Evolutionary conservation across 53 echinoderm and acorn worm species (phyloP).

Genomic region (Apostichopus leukothele): DNA sequence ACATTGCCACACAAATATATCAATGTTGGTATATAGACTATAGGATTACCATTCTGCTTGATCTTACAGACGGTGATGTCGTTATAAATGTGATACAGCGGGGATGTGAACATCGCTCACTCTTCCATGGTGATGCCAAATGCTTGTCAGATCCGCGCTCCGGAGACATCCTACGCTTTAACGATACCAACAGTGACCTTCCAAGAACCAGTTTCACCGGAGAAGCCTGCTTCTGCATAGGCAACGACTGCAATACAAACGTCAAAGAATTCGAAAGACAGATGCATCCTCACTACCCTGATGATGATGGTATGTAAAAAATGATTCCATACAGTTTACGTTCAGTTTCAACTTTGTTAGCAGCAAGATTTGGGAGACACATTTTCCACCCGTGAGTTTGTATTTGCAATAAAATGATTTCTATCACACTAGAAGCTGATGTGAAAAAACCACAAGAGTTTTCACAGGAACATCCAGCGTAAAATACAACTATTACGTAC

Average conservation of each 20-base stretch:
- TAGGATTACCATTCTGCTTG: background rate
- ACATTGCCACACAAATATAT: too few species aligned
- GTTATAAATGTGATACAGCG: background rate
- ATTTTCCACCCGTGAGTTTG: too few species aligned
- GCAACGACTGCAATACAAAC: conserved; percentile 1
- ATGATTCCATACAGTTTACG: background rate
- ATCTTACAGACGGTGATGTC: background rate
- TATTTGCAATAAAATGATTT: too few species aligned
- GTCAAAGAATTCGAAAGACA: background rate
- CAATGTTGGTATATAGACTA: too few species aligned
- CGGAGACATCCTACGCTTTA: background rate
- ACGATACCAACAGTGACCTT: background rate
- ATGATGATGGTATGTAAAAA: background rate
- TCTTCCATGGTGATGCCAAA: background rate
- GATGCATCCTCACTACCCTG: background rate
- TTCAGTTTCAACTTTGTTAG: too few species aligned
- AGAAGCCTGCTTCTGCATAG: conserved; percentile 27
- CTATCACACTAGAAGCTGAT: too few species aligned
- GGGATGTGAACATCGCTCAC: background rate
- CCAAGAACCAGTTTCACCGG: conserved; percentile 28
- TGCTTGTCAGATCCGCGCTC: conserved; percentile 19
- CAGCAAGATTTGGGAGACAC: too few species aligned
- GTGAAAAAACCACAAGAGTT: too few species aligned
- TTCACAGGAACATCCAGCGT: too few species aligned
- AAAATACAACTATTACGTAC: too few species aligned